Evolutionary conservation across 1,140 invertebrate species (phyloP), one percentile per base, ranked within the genome.

Genomic region (Drosophila hydei): DNA sequence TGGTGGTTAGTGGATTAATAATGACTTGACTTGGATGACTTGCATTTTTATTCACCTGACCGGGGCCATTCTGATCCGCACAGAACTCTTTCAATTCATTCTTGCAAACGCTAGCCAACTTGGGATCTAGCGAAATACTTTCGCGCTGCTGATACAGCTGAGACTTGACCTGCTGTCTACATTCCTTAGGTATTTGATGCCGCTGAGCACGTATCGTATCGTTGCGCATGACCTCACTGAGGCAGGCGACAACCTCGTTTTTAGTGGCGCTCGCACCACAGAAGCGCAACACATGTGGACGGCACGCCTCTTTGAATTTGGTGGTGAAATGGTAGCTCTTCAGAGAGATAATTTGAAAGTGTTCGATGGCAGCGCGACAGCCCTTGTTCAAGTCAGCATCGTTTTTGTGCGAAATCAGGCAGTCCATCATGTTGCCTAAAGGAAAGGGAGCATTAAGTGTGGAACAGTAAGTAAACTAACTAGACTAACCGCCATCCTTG

Each of bases 281-380:
- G 91, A 95, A 95, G 73, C 95, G 93, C 48, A 95, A 93, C 0
- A 98, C 98, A 92, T 97, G 95, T 8, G 94, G 93, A 79, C 96
- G 95, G 84, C 98, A 99, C 0, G 97, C 96, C 89, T 98, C 95
- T 92, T 99, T 99, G 91, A 99, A 99, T 91, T 98, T 98, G 77
- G 96, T 96, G 18, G 96, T 98, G 91, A 99, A 99, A 85, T 95
- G 95, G 91, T 98, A 99, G 92, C 98, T 97, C 92, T 99, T 98
- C 63, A 99, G 92, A 6, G 97, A 96, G 50, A 99, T 96, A 43
- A 98, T 92, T 92, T 98, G 96, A 88, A 97, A 96, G 93, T 99
- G 98, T 92, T 99, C 98, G 23, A 99, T 96, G 62, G 97, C 97
- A 21, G 96, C 96, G 72, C 95, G 94, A 92, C 99, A 99, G 91